phyloP scores from a whole-genome alignment of 2,888 invertebrate genomes.

The Sepioteuthis lessoniana region DNA sequence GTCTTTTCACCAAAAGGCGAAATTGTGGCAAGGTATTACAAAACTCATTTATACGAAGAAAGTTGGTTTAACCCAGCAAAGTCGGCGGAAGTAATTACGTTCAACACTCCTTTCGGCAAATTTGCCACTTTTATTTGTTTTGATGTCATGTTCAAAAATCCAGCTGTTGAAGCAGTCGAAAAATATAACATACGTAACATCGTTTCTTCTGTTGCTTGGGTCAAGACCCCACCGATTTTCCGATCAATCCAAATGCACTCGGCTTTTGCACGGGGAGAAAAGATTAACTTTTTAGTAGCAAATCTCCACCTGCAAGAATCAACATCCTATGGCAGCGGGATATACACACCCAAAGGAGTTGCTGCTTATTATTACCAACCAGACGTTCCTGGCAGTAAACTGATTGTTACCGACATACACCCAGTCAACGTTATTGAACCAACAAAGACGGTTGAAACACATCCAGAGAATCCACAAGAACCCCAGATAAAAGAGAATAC shows the following conservation, averaged over 20 bases:
- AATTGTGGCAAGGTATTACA: slow-evolving; percentile 83
- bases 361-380: no score
- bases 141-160: slow-evolving; percentile 84
- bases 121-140: slow-evolving; percentile 87
- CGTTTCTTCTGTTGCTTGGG: slow-evolving; percentile 85
- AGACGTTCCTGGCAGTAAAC: no score
- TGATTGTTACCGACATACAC: no score
- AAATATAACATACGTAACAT: slow-evolving; percentile 79
- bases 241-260: slow-evolving; percentile 78
- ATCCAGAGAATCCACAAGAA: no score
- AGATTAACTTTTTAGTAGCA: slow-evolving; percentile 83
- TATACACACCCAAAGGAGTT: slow-evolving; percentile 77
- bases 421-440: no score
- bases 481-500: no score
- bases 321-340: slow-evolving; percentile 82
- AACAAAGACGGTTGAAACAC: no score
- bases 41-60: slow-evolving; percentile 77
- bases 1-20: slow-evolving; percentile 84
- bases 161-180: slow-evolving; percentile 80
- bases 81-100: slow-evolving; percentile 57
- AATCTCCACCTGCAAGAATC: slow-evolving; percentile 79
- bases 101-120: slow-evolving; percentile 68
- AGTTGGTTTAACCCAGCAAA: slow-evolving; percentile 74
- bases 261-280: slow-evolving; percentile 81
- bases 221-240: slow-evolving; percentile 82